Evolutionary conservation across 2,888 invertebrate genomes (phyloP), one percentile per base, ranked within the genome.

Genomic region (Rhagonycha fulva): DNA sequence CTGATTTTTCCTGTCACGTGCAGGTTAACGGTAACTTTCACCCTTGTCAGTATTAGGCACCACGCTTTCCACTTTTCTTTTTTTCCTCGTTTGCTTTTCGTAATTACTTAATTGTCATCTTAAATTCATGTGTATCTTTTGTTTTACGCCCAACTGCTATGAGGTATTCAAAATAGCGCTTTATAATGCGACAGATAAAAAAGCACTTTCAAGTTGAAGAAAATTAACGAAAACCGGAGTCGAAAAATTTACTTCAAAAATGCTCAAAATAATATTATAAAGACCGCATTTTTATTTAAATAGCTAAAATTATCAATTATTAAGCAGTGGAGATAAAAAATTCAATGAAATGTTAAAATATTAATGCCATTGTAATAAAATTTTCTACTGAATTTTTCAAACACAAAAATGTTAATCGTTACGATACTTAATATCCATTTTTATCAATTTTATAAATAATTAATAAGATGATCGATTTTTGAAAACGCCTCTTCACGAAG

Each of bases 361-460:
- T 47, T 47, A 47, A 47, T 47, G n/a, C 47, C 47, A n/a, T 47
- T 47, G 47, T 47, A 47, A 47, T 47, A 47, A n/a, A 47, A 47
- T 47, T 47, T 47, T n/a, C 47, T 47, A 47, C 47, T 47, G 47
- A 47, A 47, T 47, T 47, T 47, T 47, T n/a, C 47, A n/a, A n/a
- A 47, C 47, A 47, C 47, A 47, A 47, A 47, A 47, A 47, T 24
- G 23, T 24, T 24, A 19, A 66, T 66, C 19, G 23, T 11, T 19
- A n/a, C 24, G 24, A 66, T 66, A 23, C 19, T 23, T 23, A 66
- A 66, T 19, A 24, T 66, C 26, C 63, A 66, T 66, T 66, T 66
- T 66, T 66, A 66, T 66, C 63, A 66, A 66, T 66, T 61, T 72
- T 62, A 72, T 72, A 67, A 72, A 68, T 72, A 72, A 72, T 72